A percentile compares a stretch with the other conserved stretches of the same genome.
Conservation (phyloP, 2,797 vertebrate genomes). For the Odontamblyopus lacepedii region DNA sequence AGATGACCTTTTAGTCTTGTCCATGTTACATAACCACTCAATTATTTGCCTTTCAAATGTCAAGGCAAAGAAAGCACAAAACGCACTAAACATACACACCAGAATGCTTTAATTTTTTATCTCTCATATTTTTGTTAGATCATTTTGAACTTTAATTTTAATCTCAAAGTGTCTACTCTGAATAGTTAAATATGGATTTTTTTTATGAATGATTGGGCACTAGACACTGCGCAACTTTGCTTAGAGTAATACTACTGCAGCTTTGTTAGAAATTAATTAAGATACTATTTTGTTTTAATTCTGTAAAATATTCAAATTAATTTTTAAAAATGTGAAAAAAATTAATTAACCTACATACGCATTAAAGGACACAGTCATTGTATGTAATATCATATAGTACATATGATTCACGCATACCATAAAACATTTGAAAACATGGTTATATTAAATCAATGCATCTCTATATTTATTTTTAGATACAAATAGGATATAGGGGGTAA, state of each 20-base stretch:
- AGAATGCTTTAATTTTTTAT: not conserved
- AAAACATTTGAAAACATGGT: not conserved
- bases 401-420: not conserved
- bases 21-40: not conserved
- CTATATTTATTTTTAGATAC: too few relatives aligned
- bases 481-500: not conserved
- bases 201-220: not conserved
- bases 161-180: too few relatives aligned
- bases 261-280: too few relatives aligned
- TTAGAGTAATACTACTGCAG: not conserved
- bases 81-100: not conserved
- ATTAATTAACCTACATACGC: too few relatives aligned
- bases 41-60: not conserved
- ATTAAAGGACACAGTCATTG: not conserved
- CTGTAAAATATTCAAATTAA: too few relatives aligned
- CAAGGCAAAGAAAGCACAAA: not conserved
- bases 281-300: too few relatives aligned
- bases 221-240: not conserved
- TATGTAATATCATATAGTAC: not conserved
- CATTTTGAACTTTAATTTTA: not conserved
- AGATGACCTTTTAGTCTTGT: conserved; percentile 22
- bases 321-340: too few relatives aligned
- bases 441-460: not conserved
- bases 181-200: not conserved
- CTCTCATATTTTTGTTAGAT: not conserved